A percentile compares a stretch with the other conserved stretches of the same genome.
phyloP scores from a whole-genome alignment of 2,113 vertebrate species.

The Spilogale gracilis region DNA sequence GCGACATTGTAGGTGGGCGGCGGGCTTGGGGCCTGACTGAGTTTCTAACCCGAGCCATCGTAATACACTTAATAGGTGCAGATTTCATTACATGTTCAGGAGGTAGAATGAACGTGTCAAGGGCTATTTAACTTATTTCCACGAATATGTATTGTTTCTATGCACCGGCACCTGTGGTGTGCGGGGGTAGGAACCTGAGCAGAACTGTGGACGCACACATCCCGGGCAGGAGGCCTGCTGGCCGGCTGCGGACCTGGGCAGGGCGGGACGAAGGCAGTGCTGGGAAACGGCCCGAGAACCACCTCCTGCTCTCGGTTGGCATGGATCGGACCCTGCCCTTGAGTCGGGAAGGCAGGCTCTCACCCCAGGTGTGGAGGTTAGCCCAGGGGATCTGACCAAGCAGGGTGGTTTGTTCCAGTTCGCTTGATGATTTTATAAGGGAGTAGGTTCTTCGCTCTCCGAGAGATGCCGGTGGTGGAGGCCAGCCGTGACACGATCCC shows the following conservation, averaged over 20 bases:
- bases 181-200: not conserved
- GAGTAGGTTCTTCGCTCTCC: not conserved
- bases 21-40: rapidly evolving
- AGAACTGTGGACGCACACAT: too few species aligned
- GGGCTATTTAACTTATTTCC: not conserved
- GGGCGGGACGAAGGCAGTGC: not conserved
- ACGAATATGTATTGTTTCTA: not conserved
- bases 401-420: not conserved
- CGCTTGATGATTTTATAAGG: not conserved
- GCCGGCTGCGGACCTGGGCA: not conserved
- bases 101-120: rapidly evolving
- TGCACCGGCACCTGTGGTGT: not conserved
- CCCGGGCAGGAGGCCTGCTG: rapidly evolving
- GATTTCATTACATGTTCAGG: slow-evolving; percentile 56
- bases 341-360: not conserved
- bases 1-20: not conserved
- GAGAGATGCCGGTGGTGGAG: not conserved
- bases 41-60: not conserved
- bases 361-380: not conserved
- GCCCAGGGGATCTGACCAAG: not conserved
- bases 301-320: not conserved
- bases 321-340: not conserved
- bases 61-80: not conserved
- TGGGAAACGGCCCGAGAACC: not conserved
- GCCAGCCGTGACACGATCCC: not conserved